phyloP scores from a whole-genome alignment of 2,797 vertebrate genomes.

The Syndactyla subalaris region DNA sequence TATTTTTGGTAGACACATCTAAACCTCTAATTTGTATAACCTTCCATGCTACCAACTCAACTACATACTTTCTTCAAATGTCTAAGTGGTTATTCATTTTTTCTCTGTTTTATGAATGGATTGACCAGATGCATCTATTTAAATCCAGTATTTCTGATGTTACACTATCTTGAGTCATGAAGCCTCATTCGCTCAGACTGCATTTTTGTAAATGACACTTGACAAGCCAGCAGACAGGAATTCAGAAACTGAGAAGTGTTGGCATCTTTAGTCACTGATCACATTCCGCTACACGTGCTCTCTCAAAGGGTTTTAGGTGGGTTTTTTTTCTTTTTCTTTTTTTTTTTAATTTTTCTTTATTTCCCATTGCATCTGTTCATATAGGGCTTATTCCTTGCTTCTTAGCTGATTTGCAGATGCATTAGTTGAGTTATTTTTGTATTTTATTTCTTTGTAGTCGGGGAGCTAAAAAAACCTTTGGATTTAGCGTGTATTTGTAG shows the following conservation, averaged over 20 bases:
- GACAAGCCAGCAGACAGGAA: background rate
- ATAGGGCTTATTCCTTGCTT: background rate
- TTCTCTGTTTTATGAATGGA: background rate
- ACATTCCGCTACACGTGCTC: background rate
- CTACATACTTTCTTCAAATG: background rate
- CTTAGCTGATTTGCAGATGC: background rate
- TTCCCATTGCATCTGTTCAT: background rate
- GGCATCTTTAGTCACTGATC: background rate
- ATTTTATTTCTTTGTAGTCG: background rate
- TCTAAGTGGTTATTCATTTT: background rate
- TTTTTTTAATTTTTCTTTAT: background rate
- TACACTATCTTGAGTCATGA: background rate
- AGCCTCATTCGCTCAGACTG: background rate
- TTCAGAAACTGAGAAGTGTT: background rate
- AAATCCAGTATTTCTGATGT: background rate
- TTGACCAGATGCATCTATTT: background rate
- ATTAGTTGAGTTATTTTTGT: background rate
- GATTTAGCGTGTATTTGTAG: background rate
- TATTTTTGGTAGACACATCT: background rate
- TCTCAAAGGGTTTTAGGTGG: background rate
- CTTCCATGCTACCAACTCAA: accelerated
- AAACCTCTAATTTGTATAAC: background rate
- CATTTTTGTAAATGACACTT: background rate
- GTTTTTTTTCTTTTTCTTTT: too few relatives aligned
- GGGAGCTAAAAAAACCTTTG: background rate